Conservation (phyloP, 2,888 invertebrate genomes). For the Trisateles emortualis region DNA sequence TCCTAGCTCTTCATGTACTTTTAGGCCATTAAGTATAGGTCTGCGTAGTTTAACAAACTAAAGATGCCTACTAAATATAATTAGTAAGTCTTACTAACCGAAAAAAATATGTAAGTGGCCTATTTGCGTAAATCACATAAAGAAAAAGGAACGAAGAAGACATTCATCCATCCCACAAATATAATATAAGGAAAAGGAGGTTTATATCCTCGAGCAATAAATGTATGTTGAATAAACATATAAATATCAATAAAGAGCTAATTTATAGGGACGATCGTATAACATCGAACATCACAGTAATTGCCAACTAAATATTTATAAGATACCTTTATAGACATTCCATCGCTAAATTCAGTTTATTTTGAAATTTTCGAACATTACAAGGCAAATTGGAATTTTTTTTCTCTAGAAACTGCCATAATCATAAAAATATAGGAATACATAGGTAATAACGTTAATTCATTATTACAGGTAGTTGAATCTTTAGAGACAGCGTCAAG, state of each 20-base stretch:
- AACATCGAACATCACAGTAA: neutral
- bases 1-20: too few species aligned
- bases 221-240: constrained; percentile 6
- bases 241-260: constrained; percentile 5
- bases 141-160: neutral
- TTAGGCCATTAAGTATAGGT: too few species aligned
- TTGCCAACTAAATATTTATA: constrained; percentile 5
- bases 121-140: neutral
- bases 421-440: too few species aligned
- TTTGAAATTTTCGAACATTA: neutral
- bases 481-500: too few species aligned
- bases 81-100: too few species aligned
- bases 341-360: neutral
- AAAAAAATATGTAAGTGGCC: too few species aligned
- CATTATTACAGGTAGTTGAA: too few species aligned
- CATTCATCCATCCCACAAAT: neutral
- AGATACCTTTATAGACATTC: neutral
- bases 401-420: too few species aligned
- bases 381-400: neutral
- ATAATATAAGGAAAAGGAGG: neutral
- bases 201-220: neutral
- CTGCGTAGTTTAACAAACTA: too few species aligned
- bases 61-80: too few species aligned
- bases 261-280: constrained; percentile 1
- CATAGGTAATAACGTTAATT: too few species aligned